A percentile compares a stretch with the other conserved stretches of the same genome.
Evolutionary conservation across 2,888 invertebrate genomes (phyloP).

Genomic region (Biston betularia): DNA sequence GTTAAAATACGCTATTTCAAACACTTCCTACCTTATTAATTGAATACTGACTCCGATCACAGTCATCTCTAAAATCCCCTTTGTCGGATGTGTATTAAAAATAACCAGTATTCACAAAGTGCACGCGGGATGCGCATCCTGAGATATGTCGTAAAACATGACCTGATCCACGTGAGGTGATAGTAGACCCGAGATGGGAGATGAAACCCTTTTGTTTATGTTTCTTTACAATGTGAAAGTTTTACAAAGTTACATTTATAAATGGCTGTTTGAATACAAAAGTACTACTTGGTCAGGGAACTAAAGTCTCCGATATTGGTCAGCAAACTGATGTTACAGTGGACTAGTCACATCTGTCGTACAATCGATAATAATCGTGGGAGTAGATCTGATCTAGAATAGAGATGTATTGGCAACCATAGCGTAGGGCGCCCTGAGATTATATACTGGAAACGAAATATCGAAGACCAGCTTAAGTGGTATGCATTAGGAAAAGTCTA

Average conservation of each 20-base stretch:
- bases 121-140: conserved; percentile 48
- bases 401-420: no score
- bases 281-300: not conserved
- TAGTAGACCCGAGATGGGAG: conserved; percentile 67
- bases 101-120: conserved; percentile 43
- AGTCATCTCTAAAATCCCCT: not conserved
- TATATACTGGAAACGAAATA: no score
- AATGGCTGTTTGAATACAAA: conserved; percentile 3
- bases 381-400: no score
- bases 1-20: no score
- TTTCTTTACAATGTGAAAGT: conserved; percentile 56
- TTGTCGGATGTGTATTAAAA: conserved; percentile 19
- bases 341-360: no score
- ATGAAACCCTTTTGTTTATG: conserved; percentile 67
- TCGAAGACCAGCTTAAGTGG: no score
- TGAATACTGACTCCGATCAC: not conserved
- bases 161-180: conserved; percentile 76
- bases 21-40: no score
- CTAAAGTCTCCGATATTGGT: no score
- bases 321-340: no score
- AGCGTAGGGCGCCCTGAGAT: no score
- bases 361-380: no score
- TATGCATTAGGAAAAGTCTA: no score
- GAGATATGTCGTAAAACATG: conserved; percentile 61
- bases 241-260: conserved; percentile 20